These are phyloP conservation scores for Erebia epiphron DNA, from an alignment of 2,888 invertebrate genomes.

Conservation along the genomic window DNA sequence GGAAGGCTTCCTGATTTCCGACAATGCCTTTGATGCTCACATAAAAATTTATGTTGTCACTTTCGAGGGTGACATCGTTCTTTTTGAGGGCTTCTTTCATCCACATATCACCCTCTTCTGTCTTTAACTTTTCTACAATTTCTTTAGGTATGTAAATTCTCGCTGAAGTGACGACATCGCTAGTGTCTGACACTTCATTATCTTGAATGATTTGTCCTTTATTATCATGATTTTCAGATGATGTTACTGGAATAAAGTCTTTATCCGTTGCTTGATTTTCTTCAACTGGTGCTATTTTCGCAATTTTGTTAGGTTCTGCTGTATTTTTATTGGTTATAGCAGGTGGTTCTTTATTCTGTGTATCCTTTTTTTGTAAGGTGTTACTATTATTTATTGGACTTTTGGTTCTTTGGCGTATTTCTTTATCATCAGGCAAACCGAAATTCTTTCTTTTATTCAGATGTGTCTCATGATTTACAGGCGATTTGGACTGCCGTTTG, in stretches of 20 bases:
- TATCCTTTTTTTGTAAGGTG: constrained; percentile 46
- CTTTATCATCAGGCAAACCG: constrained; percentile 44
- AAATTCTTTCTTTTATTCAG: constrained; percentile 60
- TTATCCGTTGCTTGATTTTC: constrained; percentile 45
- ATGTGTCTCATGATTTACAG: constrained; percentile 60
- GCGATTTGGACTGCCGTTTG: constrained; percentile 72
- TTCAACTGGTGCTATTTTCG: constrained; percentile 33
- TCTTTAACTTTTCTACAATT: constrained; percentile 71
- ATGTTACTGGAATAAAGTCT: constrained; percentile 58
- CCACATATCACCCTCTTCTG: constrained; percentile 74
- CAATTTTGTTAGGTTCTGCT: constrained; percentile 39
- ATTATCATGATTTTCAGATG: constrained; percentile 64
- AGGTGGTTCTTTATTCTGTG: constrained; percentile 40
- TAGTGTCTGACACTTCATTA: constrained; percentile 75
- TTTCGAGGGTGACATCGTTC: constrained; percentile 64
- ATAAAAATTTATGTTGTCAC: constrained; percentile 61
- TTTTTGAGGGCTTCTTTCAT: constrained; percentile 59
- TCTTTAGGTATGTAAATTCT: constrained; percentile 78
- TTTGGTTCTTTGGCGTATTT: constrained; percentile 40
- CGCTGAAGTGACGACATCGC: constrained; percentile 67
- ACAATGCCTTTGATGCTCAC: constrained; percentile 77
- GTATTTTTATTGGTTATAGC: constrained; percentile 28
- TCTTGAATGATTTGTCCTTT: constrained; percentile 73
- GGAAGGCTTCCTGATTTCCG: constrained; percentile 78
- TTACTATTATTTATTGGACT: constrained; percentile 41